A percentile compares a stretch with the other conserved stretches of the same genome.
phyloP scores from a whole-genome alignment of 2,888 invertebrate species.

The Lasioglossum zephyrum region DNA sequence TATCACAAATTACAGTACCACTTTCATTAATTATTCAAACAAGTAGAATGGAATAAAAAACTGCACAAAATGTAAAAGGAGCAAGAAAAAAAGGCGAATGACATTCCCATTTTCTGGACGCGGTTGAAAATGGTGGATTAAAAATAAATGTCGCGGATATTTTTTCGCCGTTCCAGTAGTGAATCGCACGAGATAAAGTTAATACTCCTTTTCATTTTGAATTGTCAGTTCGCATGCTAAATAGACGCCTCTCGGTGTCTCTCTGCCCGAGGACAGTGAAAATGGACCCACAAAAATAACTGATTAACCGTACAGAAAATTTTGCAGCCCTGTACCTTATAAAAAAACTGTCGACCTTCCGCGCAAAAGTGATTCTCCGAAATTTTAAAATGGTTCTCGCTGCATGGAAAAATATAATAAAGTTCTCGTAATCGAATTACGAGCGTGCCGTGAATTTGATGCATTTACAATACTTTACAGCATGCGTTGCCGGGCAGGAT shows the following conservation, averaged over 20 bases:
- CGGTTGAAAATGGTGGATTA: neutral
- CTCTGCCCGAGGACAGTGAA: neutral
- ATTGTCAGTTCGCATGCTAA: neutral
- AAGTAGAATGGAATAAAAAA: neutral
- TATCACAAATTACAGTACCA: neutral
- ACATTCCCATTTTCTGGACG: neutral
- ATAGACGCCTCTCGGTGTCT: neutral
- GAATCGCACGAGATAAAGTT: neutral
- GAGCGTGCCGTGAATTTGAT: neutral
- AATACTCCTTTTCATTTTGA: neutral
- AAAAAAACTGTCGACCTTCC: neutral
- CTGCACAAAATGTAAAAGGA: neutral
- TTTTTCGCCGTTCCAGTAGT: neutral
- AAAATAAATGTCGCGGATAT: neutral
- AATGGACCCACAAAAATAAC: neutral
- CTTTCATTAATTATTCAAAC: too few species aligned
- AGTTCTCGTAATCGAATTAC: slow-evolving; percentile 3
- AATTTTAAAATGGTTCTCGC: neutral
- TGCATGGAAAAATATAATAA: neutral
- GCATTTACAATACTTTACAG: neutral
- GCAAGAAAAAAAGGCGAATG: neutral
- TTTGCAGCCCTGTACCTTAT: neutral
- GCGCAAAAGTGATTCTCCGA: neutral
- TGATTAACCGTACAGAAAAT: neutral
- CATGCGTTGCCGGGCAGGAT: neutral